Percentiles rank a stretch among this genome's conserved stretches.
Evolutionary conservation across 2,797 vertebrate species (phyloP).

Genomic region (Thunnus albacares): DNA sequence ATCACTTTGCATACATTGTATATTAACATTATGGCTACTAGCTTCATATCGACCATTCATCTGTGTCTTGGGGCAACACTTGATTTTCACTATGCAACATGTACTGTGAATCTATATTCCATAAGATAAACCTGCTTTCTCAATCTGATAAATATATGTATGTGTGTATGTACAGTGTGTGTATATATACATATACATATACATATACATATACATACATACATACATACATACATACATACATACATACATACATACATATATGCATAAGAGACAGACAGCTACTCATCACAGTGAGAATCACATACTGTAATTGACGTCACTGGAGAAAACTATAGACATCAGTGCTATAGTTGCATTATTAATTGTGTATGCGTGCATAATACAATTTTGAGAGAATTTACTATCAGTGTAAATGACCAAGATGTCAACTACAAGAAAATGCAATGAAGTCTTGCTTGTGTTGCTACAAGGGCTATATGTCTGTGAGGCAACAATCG

Average conservation of each 20-base stretch:
- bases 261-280: slow-evolving; percentile 11
- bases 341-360: neutral
- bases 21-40: slow-evolving; percentile 46
- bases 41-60: slow-evolving; percentile 59
- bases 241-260: neutral
- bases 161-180: no score
- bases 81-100: slow-evolving; percentile 53
- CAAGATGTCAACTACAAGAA: slow-evolving; percentile 21
- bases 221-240: no score
- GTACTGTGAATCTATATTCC: slow-evolving; percentile 49
- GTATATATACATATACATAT: neutral
- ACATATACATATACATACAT: no score
- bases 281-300: neutral
- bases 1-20: slow-evolving; percentile 31
- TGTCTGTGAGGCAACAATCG: slow-evolving; percentile 45
- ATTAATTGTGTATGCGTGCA: neutral
- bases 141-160: slow-evolving; percentile 18
- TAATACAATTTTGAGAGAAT: neutral
- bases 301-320: neutral
- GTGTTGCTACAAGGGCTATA: slow-evolving; percentile 5
- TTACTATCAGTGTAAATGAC: slow-evolving; percentile 17
- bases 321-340: neutral
- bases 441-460: slow-evolving; percentile 15
- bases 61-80: slow-evolving; percentile 46
- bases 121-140: slow-evolving; percentile 28